Percentiles rank a stretch among this genome's conserved stretches.
Conservation (phyloP, 1,140 invertebrate genomes). For the Pomacea maculata region DNA sequence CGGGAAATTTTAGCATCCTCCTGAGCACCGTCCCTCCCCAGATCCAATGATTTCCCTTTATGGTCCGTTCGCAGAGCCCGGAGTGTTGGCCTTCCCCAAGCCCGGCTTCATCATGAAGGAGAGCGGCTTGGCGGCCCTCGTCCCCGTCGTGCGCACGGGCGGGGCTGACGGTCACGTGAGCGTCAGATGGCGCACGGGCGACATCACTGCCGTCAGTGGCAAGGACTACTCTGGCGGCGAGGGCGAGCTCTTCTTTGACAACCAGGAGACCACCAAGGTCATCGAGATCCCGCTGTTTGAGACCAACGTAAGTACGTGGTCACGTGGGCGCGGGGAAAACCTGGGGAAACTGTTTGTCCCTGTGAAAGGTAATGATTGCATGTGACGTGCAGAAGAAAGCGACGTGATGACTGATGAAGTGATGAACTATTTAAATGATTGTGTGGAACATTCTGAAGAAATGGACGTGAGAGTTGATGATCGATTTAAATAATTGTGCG, state of each 20-base stretch:
- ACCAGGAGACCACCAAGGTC: conserved; percentile 69
- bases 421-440: no score
- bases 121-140: conserved; percentile 68
- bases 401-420: neutral
- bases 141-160: conserved; percentile 70
- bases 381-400: no score
- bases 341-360: no score
- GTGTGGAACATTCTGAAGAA: no score
- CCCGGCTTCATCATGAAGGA: conserved; percentile 74
- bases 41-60: neutral
- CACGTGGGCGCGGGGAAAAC: no score
- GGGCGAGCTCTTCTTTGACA: conserved; percentile 71
- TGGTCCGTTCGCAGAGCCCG: conserved; percentile 69
- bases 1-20: no score
- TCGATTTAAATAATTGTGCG: neutral
- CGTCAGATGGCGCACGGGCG: conserved; percentile 72
- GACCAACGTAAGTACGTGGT: conserved; percentile 43
- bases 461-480: neutral
- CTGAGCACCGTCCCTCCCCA: neutral
- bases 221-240: conserved; percentile 69
- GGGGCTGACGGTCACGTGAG: conserved; percentile 74
- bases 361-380: neutral
- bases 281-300: conserved; percentile 71
- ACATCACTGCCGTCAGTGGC: conserved; percentile 71
- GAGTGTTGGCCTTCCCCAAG: conserved; percentile 72